phyloP scores from a whole-genome alignment of 2,888 invertebrate species.

The Drosophila stalkeri region DNA sequence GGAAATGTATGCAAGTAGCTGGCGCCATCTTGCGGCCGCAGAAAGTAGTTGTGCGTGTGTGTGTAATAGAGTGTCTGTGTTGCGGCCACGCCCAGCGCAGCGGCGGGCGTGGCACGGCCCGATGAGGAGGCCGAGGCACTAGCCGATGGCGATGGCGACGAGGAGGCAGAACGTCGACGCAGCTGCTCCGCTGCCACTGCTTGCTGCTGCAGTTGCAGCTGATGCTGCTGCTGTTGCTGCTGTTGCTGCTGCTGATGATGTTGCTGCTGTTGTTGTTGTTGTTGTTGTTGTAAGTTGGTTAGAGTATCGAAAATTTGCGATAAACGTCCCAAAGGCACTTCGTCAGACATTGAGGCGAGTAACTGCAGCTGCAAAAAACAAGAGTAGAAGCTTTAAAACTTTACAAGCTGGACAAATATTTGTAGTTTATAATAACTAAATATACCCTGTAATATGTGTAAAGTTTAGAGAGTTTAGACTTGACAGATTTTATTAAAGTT shows the following conservation, averaged over 20 bases:
- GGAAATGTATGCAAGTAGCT: constrained; percentile 83
- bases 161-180: constrained; percentile 70
- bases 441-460: too few relatives aligned
- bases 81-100: constrained; percentile 61
- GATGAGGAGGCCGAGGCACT: constrained; percentile 64
- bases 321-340: constrained; percentile 89
- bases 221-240: constrained; percentile 60
- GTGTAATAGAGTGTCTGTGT: constrained; percentile 63
- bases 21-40: constrained; percentile 75
- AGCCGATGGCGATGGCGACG: constrained; percentile 73
- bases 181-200: constrained; percentile 45
- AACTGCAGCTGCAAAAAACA: constrained; percentile 32
- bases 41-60: constrained; percentile 76
- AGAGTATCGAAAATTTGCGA: constrained; percentile 94
- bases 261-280: constrained; percentile 84
- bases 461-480: too few relatives aligned
- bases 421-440: too few relatives aligned
- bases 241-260: constrained; percentile 57
- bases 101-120: constrained; percentile 77
- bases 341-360: constrained; percentile 87
- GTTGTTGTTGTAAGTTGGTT: constrained; percentile 89
- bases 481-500: too few relatives aligned
- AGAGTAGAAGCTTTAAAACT: background rate
- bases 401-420: too few relatives aligned
- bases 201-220: constrained; percentile 82